Percentiles rank a stretch among this genome's conserved stretches.
These are phyloP conservation scores for Brenthis hecate DNA, from an alignment of 2,888 invertebrate genomes.

Conservation along the genomic window DNA sequence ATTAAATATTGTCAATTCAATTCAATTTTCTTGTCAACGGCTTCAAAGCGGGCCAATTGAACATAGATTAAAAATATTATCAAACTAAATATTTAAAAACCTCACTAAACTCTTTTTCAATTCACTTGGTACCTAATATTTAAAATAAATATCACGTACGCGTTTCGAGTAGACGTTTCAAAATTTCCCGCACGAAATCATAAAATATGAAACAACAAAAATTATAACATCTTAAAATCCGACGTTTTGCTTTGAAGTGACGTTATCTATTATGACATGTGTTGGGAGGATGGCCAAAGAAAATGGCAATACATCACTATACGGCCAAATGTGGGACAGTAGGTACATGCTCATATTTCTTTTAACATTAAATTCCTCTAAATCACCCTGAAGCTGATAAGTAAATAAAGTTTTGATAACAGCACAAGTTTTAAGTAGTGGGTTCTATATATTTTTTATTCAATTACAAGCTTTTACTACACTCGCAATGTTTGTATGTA, in stretches of 20 bases:
- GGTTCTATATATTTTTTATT: no score
- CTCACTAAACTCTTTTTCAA: no score
- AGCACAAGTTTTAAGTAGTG: background rate
- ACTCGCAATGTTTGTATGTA: no score
- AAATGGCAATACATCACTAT: conserved; percentile 32
- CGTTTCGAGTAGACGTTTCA: background rate
- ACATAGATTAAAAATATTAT: no score
- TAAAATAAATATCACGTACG: conserved; percentile 1
- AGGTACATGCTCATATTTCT: conserved; percentile 27
- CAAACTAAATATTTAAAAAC: no score
- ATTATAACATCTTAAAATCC: conserved; percentile 22
- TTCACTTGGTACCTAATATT: no score
- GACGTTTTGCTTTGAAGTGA: conserved; percentile 31
- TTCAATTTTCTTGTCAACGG: no score
- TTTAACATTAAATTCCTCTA: conserved; percentile 33
- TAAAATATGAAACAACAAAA: conserved; percentile 12
- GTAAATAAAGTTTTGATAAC: background rate
- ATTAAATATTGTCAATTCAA: no score
- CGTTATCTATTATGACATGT: conserved; percentile 37
- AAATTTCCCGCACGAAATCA: background rate
- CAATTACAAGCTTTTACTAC: no score
- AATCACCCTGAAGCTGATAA: conserved; percentile 10
- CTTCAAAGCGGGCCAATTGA: no score
- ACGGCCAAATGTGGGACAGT: conserved; percentile 33
- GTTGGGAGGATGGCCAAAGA: conserved; percentile 39